Evolutionary conservation across 2,888 invertebrate species (phyloP).

Genomic region (Drosophila trichaetosa): DNA sequence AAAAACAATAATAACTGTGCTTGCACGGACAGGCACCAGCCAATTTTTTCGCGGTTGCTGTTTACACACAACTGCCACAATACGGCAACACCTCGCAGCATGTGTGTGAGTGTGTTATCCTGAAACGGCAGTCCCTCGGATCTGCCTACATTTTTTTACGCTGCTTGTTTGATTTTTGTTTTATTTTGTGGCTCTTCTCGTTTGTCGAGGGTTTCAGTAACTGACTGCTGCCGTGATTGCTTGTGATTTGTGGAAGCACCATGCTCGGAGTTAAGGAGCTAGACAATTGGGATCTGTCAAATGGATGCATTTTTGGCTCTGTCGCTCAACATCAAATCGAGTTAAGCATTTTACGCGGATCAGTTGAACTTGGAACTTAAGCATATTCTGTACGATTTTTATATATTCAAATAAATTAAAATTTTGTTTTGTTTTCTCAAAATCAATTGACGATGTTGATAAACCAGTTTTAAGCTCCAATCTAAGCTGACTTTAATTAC

Average conservation of each 20-base stretch:
- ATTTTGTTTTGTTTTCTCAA: slow-evolving; percentile 4
- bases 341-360: slow-evolving; percentile 9
- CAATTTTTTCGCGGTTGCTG: slow-evolving; percentile 66
- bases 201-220: slow-evolving; percentile 42
- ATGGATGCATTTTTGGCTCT: slow-evolving; percentile 10
- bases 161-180: slow-evolving; percentile 2
- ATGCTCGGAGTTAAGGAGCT: slow-evolving; percentile 11
- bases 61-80: slow-evolving; percentile 60
- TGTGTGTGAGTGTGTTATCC: slow-evolving; percentile 42
- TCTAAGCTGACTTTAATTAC: neutral
- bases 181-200: slow-evolving; percentile 26
- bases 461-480: slow-evolving; percentile 2
- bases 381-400: neutral
- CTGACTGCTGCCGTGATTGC: slow-evolving; percentile 60
- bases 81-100: slow-evolving; percentile 53
- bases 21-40: slow-evolving; percentile 44
- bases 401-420: neutral
- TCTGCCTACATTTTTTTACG: slow-evolving; percentile 44
- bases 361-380: neutral
- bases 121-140: slow-evolving; percentile 39
- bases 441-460: neutral
- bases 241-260: slow-evolving; percentile 66
- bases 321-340: slow-evolving; percentile 15
- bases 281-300: slow-evolving; percentile 38
- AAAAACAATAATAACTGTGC: slow-evolving; percentile 21